Percentiles rank a stretch among this genome's conserved stretches.
These are phyloP conservation scores for Hyposmocoma kahamanoa DNA, from an alignment of 1,140 invertebrate species.

Conservation along the genomic window DNA sequence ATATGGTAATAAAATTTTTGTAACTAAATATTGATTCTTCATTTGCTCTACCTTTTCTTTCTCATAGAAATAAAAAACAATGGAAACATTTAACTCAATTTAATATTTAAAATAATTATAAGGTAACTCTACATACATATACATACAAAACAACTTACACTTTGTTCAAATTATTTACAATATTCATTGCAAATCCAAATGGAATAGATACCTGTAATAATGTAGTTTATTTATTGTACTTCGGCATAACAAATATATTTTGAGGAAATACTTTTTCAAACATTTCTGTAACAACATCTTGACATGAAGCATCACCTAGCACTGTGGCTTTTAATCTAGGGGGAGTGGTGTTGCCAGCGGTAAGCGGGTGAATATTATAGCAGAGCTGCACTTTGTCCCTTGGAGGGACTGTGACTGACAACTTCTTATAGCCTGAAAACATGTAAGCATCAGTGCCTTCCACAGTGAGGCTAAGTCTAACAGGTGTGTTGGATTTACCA, in stretches of 20 bases:
- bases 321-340: slow-evolving; percentile 78
- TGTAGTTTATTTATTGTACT: slow-evolving; percentile 61
- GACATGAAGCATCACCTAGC: slow-evolving; percentile 61
- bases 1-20: neutral
- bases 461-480: slow-evolving; percentile 83
- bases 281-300: slow-evolving; percentile 55
- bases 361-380: slow-evolving; percentile 84
- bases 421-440: slow-evolving; percentile 93
- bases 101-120: slow-evolving; percentile 54
- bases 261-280: slow-evolving; percentile 64
- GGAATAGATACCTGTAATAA: slow-evolving; percentile 30
- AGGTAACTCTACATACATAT: no score
- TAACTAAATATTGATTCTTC: neutral
- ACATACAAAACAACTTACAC: slow-evolving; percentile 52
- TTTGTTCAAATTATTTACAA: slow-evolving; percentile 65
- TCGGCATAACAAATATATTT: slow-evolving; percentile 71
- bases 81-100: slow-evolving; percentile 57
- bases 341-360: slow-evolving; percentile 80
- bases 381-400: slow-evolving; percentile 75
- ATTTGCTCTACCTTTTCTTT: neutral
- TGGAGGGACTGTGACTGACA: slow-evolving; percentile 80
- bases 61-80: slow-evolving; percentile 11
- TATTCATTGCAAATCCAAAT: slow-evolving; percentile 26
- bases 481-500: slow-evolving; percentile 82
- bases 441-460: slow-evolving; percentile 91